Evolutionary conservation across 2,888 invertebrate genomes (phyloP).

Genomic region (Spisula subtruncata): DNA sequence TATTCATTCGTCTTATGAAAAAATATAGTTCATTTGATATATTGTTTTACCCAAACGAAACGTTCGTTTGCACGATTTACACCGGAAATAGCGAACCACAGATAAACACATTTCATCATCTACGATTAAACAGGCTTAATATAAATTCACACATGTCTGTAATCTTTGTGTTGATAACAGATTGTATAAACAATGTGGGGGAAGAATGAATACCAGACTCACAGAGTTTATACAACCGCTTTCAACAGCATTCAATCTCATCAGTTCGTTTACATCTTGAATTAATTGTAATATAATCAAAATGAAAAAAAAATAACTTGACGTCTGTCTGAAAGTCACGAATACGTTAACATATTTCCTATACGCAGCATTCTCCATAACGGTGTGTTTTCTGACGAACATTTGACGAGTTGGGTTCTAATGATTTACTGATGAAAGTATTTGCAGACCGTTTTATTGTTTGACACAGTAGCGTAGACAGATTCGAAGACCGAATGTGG

Average conservation of each 20-base stretch:
- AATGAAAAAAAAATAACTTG: not conserved
- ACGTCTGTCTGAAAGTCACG: too few relatives aligned
- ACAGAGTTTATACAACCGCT: not conserved
- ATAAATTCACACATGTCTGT: conserved; percentile 1
- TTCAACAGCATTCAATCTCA: not conserved
- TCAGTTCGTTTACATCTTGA: not conserved
- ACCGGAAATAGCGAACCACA: not conserved
- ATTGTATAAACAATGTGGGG: not conserved
- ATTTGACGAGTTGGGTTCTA: too few relatives aligned
- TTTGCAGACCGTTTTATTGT: too few relatives aligned
- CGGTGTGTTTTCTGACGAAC: too few relatives aligned
- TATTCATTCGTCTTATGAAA: too few relatives aligned
- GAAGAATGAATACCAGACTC: not conserved
- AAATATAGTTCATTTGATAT: too few relatives aligned
- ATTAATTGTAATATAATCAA: not conserved
- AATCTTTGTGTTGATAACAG: conserved; percentile 3
- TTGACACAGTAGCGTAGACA: too few relatives aligned
- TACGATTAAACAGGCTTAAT: not conserved
- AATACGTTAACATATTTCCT: too few relatives aligned
- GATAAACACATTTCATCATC: not conserved
- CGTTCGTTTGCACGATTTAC: not conserved
- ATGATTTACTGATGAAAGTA: too few relatives aligned
- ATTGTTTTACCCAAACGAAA: not conserved
- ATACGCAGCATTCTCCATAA: too few relatives aligned
- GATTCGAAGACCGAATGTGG: too few relatives aligned